Evolutionary conservation across 2,113 vertebrate species (phyloP).

Genomic region (Sinocyclocheilus grahami): DNA sequence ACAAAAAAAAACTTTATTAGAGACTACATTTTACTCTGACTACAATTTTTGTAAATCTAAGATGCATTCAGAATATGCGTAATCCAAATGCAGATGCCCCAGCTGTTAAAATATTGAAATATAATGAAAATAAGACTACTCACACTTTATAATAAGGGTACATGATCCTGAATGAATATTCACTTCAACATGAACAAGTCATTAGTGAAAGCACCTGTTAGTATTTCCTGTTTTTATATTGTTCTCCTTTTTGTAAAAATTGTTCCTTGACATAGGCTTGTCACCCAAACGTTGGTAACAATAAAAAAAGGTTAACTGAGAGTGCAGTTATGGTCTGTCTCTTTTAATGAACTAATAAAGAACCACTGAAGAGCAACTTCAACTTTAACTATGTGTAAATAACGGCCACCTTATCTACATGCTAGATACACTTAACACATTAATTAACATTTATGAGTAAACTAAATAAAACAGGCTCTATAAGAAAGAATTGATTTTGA

Average conservation of each 20-base stretch:
- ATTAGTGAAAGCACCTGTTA: background rate
- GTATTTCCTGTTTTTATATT: background rate
- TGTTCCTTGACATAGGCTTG: background rate
- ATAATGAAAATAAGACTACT: background rate
- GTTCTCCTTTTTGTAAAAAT: background rate
- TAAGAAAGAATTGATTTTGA: too few relatives aligned
- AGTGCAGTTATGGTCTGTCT: too few relatives aligned
- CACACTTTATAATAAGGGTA: background rate
- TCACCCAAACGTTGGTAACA: too few relatives aligned
- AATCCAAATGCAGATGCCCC: too few relatives aligned
- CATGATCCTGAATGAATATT: background rate
- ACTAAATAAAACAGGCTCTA: background rate
- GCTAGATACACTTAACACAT: background rate
- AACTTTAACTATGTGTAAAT: background rate
- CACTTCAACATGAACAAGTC: background rate
- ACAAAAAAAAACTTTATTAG: background rate
- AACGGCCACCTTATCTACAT: background rate
- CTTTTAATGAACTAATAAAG: too few relatives aligned
- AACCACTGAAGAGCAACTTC: too few relatives aligned
- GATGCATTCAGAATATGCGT: too few relatives aligned
- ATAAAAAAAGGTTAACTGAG: background rate
- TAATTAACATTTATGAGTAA: background rate
- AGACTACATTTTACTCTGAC: background rate
- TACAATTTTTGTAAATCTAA: background rate
- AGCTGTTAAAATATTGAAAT: too few relatives aligned